Evolutionary conservation across 2,113 vertebrate genomes (phyloP).

Genomic region (Macaca nemestrina): DNA sequence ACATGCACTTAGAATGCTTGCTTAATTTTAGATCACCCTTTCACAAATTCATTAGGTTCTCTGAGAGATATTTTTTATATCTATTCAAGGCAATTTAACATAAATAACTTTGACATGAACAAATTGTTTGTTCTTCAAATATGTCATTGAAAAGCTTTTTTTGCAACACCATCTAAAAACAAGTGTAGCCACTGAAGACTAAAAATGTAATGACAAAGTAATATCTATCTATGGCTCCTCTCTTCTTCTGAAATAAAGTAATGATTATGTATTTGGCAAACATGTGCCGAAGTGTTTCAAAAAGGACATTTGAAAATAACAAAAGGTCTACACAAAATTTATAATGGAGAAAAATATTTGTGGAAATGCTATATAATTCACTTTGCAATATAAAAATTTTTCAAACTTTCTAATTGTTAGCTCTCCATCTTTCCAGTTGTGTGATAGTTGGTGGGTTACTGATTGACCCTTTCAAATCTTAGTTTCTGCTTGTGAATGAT

Average conservation of each 20-base stretch:
- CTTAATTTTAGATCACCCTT: not conserved
- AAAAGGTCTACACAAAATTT: not conserved
- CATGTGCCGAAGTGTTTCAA: not conserved
- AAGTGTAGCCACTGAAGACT: not conserved
- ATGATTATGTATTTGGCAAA: not conserved
- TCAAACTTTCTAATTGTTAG: not conserved
- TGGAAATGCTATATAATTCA: not conserved
- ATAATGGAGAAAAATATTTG: not conserved
- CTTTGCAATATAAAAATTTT: not conserved
- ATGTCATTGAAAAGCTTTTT: not conserved
- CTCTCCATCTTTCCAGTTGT: not conserved
- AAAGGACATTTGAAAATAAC: not conserved
- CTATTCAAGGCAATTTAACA: not conserved
- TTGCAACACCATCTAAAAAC: not conserved
- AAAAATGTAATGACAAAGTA: not conserved
- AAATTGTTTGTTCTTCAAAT: not conserved
- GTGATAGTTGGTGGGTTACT: not conserved
- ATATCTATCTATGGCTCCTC: not conserved
- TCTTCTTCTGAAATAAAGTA: not conserved
- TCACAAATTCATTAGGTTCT: not conserved
- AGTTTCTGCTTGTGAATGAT: not conserved
- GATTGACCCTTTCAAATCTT: not conserved
- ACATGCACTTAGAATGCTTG: not conserved
- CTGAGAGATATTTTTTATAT: not conserved
- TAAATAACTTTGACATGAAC: not conserved